A percentile compares a stretch with the other conserved stretches of the same genome.
These are phyloP conservation scores for Jordanella pulchra DNA, from an alignment of 2,797 vertebrate species.

Conservation along the genomic window DNA sequence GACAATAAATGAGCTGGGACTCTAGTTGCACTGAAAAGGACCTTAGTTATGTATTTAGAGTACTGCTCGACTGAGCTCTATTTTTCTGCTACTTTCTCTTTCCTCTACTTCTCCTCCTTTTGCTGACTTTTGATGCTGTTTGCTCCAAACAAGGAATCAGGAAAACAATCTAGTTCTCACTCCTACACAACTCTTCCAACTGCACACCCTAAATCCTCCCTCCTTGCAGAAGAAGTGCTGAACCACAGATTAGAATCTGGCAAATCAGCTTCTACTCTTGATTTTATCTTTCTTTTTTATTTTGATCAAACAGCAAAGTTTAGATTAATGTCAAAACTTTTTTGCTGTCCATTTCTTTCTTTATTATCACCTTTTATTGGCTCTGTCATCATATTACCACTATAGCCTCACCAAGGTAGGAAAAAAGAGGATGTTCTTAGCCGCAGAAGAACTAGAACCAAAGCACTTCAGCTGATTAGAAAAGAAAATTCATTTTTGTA, in stretches of 20 bases:
- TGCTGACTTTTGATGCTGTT: constrained; percentile 58
- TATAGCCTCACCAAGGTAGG: not conserved
- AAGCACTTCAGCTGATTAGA: not conserved
- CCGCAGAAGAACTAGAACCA: not conserved
- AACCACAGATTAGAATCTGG: constrained; percentile 68
- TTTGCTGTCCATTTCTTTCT: constrained; percentile 18
- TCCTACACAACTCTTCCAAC: constrained; percentile 40
- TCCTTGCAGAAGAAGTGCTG: constrained; percentile 59
- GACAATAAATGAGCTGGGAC: constrained; percentile 80
- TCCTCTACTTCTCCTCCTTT: constrained; percentile 1
- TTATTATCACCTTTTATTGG: constrained; percentile 17
- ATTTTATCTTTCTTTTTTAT: constrained; percentile 52
- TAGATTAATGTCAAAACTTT: constrained; percentile 49
- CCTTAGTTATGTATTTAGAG: constrained; percentile 80
- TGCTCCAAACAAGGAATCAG: constrained; percentile 46
- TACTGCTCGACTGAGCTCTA: constrained; percentile 61
- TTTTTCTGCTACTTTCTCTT: not conserved
- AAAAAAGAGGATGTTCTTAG: not conserved
- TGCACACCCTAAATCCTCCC: constrained; percentile 21
- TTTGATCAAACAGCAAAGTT: constrained; percentile 48
- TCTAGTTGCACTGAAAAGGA: constrained; percentile 61
- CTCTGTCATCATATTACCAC: constrained; percentile 11
- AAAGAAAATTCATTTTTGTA: not conserved
- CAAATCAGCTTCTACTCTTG: constrained; percentile 57
- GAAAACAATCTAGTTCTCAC: constrained; percentile 54